Percentiles rank a stretch among this genome's conserved stretches.
Conservation (phyloP, 2,113 vertebrate species). For the Paraplagusia blochii region DNA sequence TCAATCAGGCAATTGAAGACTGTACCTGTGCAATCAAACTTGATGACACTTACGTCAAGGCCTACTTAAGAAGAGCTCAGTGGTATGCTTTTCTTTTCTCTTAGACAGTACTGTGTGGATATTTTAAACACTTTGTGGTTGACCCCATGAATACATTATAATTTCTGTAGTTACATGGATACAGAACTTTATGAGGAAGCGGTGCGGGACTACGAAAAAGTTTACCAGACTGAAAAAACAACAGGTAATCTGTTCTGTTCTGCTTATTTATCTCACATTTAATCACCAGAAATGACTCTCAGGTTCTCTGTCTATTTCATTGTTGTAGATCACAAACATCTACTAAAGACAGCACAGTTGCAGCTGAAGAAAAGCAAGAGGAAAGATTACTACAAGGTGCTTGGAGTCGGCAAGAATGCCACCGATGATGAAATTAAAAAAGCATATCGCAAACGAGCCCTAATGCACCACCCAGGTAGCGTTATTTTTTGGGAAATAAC, state of each 20-base stretch:
- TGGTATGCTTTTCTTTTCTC: constrained; percentile 76
- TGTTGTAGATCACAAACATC: constrained; percentile 87
- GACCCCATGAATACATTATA: not conserved
- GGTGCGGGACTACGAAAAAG: constrained; percentile 94
- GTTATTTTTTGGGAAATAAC: too few species aligned
- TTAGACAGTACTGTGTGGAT: not conserved
- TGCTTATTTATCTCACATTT: not conserved
- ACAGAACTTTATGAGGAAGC: constrained; percentile 94
- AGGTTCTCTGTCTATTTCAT: not conserved
- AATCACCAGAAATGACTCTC: not conserved
- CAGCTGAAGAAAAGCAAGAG: constrained; percentile 95
- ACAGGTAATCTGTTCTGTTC: constrained; percentile 78
- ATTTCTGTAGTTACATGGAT: constrained; percentile 85
- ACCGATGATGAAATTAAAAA: constrained; percentile 97
- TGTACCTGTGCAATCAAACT: constrained; percentile 91
- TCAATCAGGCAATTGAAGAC: constrained; percentile 91
- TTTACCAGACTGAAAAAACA: constrained; percentile 95
- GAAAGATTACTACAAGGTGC: constrained; percentile 98
- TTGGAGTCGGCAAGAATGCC: constrained; percentile 89
- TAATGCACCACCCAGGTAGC: constrained; percentile 95
- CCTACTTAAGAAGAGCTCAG: constrained; percentile 93
- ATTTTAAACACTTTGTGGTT: constrained; percentile 20
- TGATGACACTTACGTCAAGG: constrained; percentile 91
- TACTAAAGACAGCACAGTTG: constrained; percentile 90
- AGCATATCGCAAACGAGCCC: constrained; percentile 91